Percentiles rank a stretch among this genome's conserved stretches.
Conservation (phyloP, 2,888 invertebrate species). For the Euphydryas editha region DNA sequence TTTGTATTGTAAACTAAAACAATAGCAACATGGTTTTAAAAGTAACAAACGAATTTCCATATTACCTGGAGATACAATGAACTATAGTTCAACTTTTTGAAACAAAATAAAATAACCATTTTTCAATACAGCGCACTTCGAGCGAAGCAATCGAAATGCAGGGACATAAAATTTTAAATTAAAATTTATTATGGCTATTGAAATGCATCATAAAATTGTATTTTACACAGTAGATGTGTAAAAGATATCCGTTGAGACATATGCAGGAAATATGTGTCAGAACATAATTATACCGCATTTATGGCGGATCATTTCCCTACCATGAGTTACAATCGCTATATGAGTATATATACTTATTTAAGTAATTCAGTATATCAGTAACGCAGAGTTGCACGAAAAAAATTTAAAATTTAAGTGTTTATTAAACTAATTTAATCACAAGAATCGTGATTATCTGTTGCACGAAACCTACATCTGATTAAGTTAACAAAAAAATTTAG, state of each 20-base stretch:
- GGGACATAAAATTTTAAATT: slow-evolving; percentile 38
- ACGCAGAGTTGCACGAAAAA: too few species aligned
- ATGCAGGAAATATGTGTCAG: background rate
- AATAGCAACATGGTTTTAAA: slow-evolving; percentile 7
- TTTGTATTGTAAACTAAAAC: slow-evolving; percentile 2
- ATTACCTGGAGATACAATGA: slow-evolving; percentile 22
- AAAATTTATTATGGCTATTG: slow-evolving; percentile 36
- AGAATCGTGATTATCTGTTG: too few species aligned
- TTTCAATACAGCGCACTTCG: slow-evolving; percentile 25
- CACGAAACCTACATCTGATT: too few species aligned
- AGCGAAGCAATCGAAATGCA: slow-evolving; percentile 27
- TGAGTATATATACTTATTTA: too few species aligned
- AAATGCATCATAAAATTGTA: slow-evolving; percentile 31
- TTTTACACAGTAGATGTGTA: slow-evolving; percentile 31
- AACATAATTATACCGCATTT: too few species aligned
- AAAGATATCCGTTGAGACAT: slow-evolving; percentile 19
- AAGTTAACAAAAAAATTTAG: too few species aligned
- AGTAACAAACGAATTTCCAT: slow-evolving; percentile 9
- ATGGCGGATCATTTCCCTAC: too few species aligned
- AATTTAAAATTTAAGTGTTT: too few species aligned
- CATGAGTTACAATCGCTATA: too few species aligned
- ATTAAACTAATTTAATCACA: too few species aligned
- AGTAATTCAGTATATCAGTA: too few species aligned
- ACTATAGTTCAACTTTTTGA: slow-evolving; percentile 28
- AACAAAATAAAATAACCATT: slow-evolving; percentile 29